Base-by-base conservation (phyloP, 2,113 vertebrate genomes). In the Oenanthe melanoleuca region DNA sequence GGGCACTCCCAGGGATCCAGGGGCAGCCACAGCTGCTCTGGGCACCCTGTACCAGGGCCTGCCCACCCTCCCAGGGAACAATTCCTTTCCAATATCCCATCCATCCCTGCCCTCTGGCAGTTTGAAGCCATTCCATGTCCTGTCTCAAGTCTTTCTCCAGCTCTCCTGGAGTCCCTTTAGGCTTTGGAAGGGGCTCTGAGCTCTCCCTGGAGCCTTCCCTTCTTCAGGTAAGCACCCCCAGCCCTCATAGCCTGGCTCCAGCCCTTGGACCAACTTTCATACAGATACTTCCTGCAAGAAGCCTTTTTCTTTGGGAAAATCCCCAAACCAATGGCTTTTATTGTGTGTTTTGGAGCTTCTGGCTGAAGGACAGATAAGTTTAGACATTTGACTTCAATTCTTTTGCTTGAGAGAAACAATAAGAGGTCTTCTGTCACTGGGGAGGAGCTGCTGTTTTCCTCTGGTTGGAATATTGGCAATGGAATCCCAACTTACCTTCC, bases 191-290 rank as follows among this genome's bases (percentile, higher is more conserved):
- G 11, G 6, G 14, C 25, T 80, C 75, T 49, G 17, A 88, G 25
- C 0, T 80, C 9, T 7, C 26, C 26, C 26, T 57, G 33, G 59
- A 57, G 3, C 26, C 9, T 73, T 20, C 10, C 0, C 4, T 3
- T 21, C 10, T 70, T 2, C 56, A 61, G 28, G 10, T 38, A 10
- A 78, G 1, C 47, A 38, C 10, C 6, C 44, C 18, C 31, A 50
- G 25, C 21, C 4, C 49, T 71, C 14, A 4, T 22, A 57, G 59
- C 34, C 33, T 8, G 12, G 17, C 23, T 59, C 23, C 77, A 80
- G 45, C 15, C 44, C 52, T 52, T 13, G 15, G 45, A 21, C 14
- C 45, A 49, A 17, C 31, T 78, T 86, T 53, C 42, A 57, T 19
- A 38, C 45, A 25, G 44, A 20, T 34, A 37, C 14, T 70, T 49